Evolutionary conservation across 1,140 invertebrate species (phyloP), one percentile per base, ranked within the genome.

Genomic region (Anoplolepis gracilipes): DNA sequence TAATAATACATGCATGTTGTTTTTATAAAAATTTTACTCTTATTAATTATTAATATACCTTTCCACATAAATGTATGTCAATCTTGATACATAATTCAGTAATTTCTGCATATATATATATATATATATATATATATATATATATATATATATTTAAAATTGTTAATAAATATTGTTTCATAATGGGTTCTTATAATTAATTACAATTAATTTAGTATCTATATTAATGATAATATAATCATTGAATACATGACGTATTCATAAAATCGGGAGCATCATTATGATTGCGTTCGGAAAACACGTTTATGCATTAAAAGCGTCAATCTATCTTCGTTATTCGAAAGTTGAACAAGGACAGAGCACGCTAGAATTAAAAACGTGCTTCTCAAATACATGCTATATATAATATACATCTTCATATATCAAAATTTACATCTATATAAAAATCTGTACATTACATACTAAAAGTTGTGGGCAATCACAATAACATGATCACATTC

Each of bases 1-100:
- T 81, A 82, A 53, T 49, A 86, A 88, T 88, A 82, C 59, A 86
- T 49, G 46, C 69, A 88, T 61, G 36, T 82, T 72, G 46, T 13
- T 64, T 77, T 77, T 77, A 42, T 62, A 57, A 59, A 82, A 62
- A 33, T 36, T 64, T 62, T 25, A 57, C 49, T 55, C 49, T 76
- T 78, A 46, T 76, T 62, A 79, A 75, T 89, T 69, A 75, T 61
- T 88, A 53, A 49, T 69, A 28, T 36, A 88, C 85, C 75, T 73
- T 73, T 59, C 65, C 46, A 62, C 55, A 30, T 33, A 16, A 19
- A 19, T 49, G 4, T 46, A 3, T 59, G 42, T 22, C 36, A 33
- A 72, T 3, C 25, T 16, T 59, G 57, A 67, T 42, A 30, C 11
- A 70, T 70, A n/a, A 49, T 70, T 28, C 13, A 42, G 13, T 39